Conservation (phyloP, 2,113 vertebrate genomes). For the Ophthalmolycus amberensis region DNA sequence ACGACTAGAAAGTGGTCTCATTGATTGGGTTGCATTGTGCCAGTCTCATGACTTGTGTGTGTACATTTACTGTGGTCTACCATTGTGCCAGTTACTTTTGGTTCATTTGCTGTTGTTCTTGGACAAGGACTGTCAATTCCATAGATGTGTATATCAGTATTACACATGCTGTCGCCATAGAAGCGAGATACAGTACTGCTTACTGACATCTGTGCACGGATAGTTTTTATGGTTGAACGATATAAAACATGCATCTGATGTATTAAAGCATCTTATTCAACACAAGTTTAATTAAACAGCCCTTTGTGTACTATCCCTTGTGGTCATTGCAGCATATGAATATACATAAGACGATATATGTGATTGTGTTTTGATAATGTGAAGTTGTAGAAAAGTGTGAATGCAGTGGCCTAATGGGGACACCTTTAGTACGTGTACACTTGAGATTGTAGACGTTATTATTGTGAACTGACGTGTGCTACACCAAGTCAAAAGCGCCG, state of each 20-base stretch:
- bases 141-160: constrained; percentile 17
- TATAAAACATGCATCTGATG: background rate
- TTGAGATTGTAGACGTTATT: background rate
- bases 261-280: constrained; percentile 45
- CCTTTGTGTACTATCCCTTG: background rate
- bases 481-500: background rate
- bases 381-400: background rate
- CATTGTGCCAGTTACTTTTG: constrained; percentile 13
- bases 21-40: background rate
- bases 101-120: background rate
- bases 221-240: constrained; percentile 1
- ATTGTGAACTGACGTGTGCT: background rate
- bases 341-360: background rate
- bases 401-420: background rate
- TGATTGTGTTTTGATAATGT: background rate
- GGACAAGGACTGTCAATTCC: background rate
- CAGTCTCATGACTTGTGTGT: background rate
- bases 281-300: background rate
- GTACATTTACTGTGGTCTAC: background rate
- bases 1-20: background rate
- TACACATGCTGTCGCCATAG: background rate
- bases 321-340: background rate
- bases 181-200: background rate
- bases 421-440: background rate
- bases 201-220: background rate